Percentiles rank a stretch among this genome's conserved stretches.
These are phyloP conservation scores for Calephelis virginiensis DNA, from an alignment of 1,140 invertebrate genomes.

Conservation along the genomic window DNA sequence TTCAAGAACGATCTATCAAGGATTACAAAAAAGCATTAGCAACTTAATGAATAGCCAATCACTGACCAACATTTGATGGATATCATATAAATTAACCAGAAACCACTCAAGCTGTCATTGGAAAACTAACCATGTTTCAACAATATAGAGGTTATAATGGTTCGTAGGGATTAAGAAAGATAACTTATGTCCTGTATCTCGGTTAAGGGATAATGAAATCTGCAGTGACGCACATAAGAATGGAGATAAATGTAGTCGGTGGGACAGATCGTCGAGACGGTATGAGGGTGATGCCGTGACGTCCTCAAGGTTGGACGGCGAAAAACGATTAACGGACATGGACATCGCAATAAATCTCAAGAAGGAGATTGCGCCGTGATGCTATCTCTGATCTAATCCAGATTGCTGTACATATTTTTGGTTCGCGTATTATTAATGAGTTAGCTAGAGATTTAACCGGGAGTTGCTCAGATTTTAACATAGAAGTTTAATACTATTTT, in stretches of 20 bases:
- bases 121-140: conserved; percentile 21
- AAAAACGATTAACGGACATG: conserved; percentile 39
- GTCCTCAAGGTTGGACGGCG: conserved; percentile 31
- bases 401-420: neutral
- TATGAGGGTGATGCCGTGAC: conserved; percentile 42
- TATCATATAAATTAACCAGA: conserved; percentile 35
- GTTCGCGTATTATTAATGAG: too few species aligned
- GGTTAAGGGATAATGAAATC: conserved; percentile 27
- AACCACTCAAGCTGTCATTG: neutral
- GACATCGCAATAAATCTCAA: conserved; percentile 36
- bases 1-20: conserved; percentile 29
- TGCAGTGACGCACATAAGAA: conserved; percentile 25
- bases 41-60: conserved; percentile 40
- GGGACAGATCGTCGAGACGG: conserved; percentile 37
- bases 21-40: conserved; percentile 36
- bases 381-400: conserved; percentile 20
- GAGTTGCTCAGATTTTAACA: too few species aligned
- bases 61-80: conserved; percentile 36
- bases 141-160: conserved; percentile 10
- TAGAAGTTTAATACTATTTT: too few species aligned
- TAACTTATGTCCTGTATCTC: conserved; percentile 9
- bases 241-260: conserved; percentile 17
- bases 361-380: conserved; percentile 33
- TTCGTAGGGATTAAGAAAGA: conserved; percentile 7
- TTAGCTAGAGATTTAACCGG: too few species aligned